A percentile compares a stretch with the other conserved stretches of the same genome.
Conservation (phyloP, 2,797 vertebrate genomes). For the Poecilia wingei region DNA sequence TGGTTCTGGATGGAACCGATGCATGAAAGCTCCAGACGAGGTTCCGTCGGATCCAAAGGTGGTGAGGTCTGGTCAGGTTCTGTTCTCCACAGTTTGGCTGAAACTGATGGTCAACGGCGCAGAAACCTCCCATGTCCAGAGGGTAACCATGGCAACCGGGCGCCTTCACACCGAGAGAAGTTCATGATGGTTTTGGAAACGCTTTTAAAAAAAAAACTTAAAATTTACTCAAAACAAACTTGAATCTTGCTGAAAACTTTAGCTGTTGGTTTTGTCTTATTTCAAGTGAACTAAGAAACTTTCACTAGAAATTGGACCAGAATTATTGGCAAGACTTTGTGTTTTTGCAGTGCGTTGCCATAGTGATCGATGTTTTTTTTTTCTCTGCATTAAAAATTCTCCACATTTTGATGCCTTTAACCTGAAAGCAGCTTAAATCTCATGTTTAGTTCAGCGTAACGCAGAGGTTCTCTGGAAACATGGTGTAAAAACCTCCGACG, state of each 20-base stretch:
- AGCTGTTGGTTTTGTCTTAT: too few relatives aligned
- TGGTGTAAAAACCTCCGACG: neutral
- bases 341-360: too few relatives aligned
- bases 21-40: too few relatives aligned
- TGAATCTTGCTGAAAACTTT: too few relatives aligned
- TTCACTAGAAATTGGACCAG: too few relatives aligned
- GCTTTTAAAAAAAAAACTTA: too few relatives aligned
- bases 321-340: too few relatives aligned
- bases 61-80: neutral
- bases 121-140: neutral
- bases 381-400: neutral
- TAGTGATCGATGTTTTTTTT: too few relatives aligned
- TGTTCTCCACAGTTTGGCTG: neutral
- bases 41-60: too few relatives aligned
- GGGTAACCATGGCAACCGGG: neutral
- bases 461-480: neutral
- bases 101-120: neutral
- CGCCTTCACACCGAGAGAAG: neutral
- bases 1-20: too few relatives aligned
- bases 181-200: neutral
- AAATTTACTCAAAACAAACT: too few relatives aligned
- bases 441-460: neutral
- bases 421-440: neutral
- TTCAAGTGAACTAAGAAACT: too few relatives aligned
- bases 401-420: neutral